Conservation (phyloP, 2,888 invertebrate genomes). For the Linyphia triangularis region DNA sequence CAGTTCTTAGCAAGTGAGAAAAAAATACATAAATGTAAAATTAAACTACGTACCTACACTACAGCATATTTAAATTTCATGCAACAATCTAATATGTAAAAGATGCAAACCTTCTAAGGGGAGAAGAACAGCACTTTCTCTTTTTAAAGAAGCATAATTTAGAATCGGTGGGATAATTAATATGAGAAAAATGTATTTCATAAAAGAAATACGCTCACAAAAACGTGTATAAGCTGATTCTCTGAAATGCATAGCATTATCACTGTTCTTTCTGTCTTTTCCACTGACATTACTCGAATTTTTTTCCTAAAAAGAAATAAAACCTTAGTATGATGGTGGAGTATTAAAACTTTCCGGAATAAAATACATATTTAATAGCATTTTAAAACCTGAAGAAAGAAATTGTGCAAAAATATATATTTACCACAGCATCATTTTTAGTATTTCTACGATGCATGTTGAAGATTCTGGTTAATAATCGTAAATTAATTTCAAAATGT, state of each 20-base stretch:
- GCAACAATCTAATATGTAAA: too few relatives aligned
- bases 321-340: not conserved
- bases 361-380: not conserved
- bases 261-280: not conserved
- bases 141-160: slow-evolving; percentile 62
- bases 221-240: slow-evolving; percentile 35
- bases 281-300: not conserved
- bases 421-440: not conserved
- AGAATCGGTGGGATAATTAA: slow-evolving; percentile 61
- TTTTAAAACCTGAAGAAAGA: not conserved
- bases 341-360: not conserved
- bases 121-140: slow-evolving; percentile 43
- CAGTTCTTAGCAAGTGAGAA: too few relatives aligned
- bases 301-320: not conserved
- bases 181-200: slow-evolving; percentile 61
- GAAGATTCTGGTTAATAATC: not conserved
- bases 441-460: not conserved
- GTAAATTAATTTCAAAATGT: not conserved
- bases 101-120: slow-evolving; percentile 43
- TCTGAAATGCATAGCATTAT: not conserved
- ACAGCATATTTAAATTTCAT: too few relatives aligned
- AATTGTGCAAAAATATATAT: not conserved
- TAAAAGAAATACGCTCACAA: slow-evolving; percentile 51
- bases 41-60: too few relatives aligned
- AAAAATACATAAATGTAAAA: too few relatives aligned